A percentile compares a stretch with the other conserved stretches of the same genome.
phyloP scores from a whole-genome alignment of 2,888 invertebrate genomes.

The Cheilosia soror region DNA sequence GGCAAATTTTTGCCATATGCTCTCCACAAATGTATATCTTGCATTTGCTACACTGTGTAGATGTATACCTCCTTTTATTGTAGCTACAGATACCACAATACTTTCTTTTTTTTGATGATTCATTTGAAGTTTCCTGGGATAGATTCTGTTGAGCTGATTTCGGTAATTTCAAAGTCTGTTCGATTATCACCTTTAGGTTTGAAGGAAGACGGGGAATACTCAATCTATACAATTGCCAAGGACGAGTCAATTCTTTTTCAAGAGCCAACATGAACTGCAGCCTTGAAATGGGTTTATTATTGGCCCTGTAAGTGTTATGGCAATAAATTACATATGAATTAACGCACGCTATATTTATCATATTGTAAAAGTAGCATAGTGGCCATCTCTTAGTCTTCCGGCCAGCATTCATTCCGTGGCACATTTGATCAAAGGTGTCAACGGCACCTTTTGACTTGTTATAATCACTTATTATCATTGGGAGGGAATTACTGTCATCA shows the following conservation, averaged over 20 bases:
- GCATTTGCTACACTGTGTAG: conserved; percentile 2
- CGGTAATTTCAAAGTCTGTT: conserved; percentile 4
- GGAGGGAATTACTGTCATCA: too few relatives aligned
- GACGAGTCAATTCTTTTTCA: conserved; percentile 8
- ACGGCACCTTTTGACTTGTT: conserved; percentile 8
- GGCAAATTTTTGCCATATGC: too few relatives aligned
- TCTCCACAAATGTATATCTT: too few relatives aligned
- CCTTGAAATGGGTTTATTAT: neutral
- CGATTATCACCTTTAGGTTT: too few relatives aligned
- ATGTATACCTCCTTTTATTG: conserved; percentile 4
- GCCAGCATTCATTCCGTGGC: conserved; percentile 2
- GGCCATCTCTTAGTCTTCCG: conserved; percentile 4
- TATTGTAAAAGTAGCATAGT: conserved; percentile 11
- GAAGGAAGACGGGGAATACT: conserved; percentile 1
- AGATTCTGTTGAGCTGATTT: conserved; percentile 10
- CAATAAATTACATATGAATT: conserved; percentile 5
- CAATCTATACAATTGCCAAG: conserved; percentile 5
- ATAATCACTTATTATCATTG: conserved; percentile 7
- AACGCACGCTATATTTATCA: conserved; percentile 7
- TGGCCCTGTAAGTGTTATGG: conserved; percentile 1
- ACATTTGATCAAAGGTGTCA: too few relatives aligned
- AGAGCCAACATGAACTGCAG: conserved; percentile 11
- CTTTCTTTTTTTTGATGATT: conserved; percentile 3
- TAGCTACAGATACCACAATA: conserved; percentile 4
- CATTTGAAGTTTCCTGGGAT: conserved; percentile 12